These are phyloP conservation scores for Ceratosolen fusciceps DNA, from an alignment of 1,140 invertebrate species.

Conservation along the genomic window DNA sequence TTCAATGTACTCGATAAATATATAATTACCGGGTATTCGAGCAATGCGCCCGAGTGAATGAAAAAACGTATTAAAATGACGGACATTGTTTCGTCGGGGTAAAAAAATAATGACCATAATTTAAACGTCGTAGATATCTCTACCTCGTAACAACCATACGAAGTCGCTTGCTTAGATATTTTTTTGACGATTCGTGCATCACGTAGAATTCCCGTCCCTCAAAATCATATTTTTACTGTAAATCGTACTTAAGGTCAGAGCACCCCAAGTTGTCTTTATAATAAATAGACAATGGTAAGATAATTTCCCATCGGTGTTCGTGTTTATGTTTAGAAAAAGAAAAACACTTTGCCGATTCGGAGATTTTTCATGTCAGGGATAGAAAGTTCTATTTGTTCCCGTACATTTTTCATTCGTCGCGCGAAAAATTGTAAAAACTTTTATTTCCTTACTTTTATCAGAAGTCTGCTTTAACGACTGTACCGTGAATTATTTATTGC, in stretches of 20 bases:
- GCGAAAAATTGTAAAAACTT: constrained; percentile 12
- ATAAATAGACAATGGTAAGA: neutral
- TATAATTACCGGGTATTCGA: too few species aligned
- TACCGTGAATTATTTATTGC: neutral
- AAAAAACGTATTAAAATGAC: too few species aligned
- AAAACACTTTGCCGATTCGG: neutral
- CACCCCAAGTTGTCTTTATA: neutral
- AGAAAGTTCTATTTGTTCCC: neutral
- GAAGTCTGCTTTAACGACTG: neutral
- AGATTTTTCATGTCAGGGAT: neutral
- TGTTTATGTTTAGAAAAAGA: too few species aligned
- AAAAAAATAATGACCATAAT: too few species aligned
- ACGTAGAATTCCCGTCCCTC: constrained; percentile 9
- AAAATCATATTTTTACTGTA: neutral
- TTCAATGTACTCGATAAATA: too few species aligned
- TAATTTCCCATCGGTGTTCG: neutral
- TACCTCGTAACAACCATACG: neutral
- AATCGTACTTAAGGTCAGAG: neutral
- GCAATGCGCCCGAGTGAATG: too few species aligned
- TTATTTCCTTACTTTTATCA: constrained; percentile 18
- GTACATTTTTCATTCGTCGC: neutral
- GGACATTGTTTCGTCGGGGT: neutral
- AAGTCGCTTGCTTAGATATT: neutral
- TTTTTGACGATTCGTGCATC: neutral
- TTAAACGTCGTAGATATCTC: neutral